Base-by-base conservation (phyloP, 2,113 vertebrate genomes). In the Globicephala melas region DNA sequence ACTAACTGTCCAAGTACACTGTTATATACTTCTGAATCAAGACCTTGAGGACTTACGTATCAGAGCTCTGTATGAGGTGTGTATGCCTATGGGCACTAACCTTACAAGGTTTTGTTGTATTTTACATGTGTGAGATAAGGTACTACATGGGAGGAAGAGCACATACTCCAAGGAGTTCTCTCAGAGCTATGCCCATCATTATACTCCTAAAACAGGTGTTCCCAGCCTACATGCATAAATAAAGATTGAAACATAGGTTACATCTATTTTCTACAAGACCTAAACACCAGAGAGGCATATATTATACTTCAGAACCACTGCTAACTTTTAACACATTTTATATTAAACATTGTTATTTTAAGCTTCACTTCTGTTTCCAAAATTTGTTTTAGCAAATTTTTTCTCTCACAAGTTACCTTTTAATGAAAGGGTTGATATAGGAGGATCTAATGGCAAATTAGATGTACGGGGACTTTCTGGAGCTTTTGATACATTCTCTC, bases 341-440 rank as follows among this genome's bases (percentile, higher is more conserved):
- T 90, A 97, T 97, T 96, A 97, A 92, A 92, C 53, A 79, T 80
- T 74, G 87, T 91, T 97, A 98, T 98, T 97, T 97, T 94, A 97
- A 95, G 92, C 67, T 91, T 97, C 90, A 93, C 90, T 95, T 97
- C 87, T 95, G 94, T 90, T 93, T 96, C 92, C 28, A 41, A 96
- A 96, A 96, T 96, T 70, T 97, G 92, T 85, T 84, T 95, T 83
- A 92, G 67, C 83, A 92, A 76, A 77, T 88, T 62, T 95, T 20
- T 60, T 91, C 70, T 76, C 65, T 88, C 44, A 65, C 1, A 2
- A 88, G 25, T 95, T 94, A 92, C 76, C 53, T 91, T 97, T 96
- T 89, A 94, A 89, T 94, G 89, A 58, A 91, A 95, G 41, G 13
- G 50, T 77, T 50, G 38, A 55, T 77, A 74, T n/a, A 84, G 15